phyloP scores from a whole-genome alignment of 2,888 invertebrate species.

The Glyphotaelius pellucidus region DNA sequence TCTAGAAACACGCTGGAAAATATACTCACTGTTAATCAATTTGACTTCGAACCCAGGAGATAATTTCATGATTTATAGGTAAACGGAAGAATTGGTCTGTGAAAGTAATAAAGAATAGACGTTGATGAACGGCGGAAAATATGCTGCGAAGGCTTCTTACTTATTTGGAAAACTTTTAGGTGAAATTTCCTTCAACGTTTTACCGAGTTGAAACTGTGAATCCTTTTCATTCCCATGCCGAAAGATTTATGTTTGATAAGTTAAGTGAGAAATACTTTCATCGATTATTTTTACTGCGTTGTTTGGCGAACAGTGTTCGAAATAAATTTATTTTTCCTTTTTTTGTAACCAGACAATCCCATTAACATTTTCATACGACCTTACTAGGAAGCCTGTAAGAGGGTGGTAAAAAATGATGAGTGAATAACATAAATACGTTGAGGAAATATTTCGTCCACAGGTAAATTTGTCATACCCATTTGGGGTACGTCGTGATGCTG shows the following conservation, averaged over 20 bases:
- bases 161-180: neutral
- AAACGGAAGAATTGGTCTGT: conserved; percentile 55
- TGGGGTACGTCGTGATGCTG: too few relatives aligned
- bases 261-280: neutral
- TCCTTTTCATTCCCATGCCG: neutral
- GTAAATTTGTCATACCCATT: too few relatives aligned
- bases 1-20: conserved; percentile 62
- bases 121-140: conserved; percentile 42
- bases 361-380: neutral
- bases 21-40: conserved; percentile 65
- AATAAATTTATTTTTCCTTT: neutral
- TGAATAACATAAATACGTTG: neutral
- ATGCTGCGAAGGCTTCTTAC: conserved; percentile 23
- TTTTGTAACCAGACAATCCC: neutral
- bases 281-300: too few relatives aligned
- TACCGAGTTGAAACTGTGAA: neutral
- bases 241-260: neutral
- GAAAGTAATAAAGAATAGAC: conserved; percentile 38
- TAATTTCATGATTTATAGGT: conserved; percentile 63
- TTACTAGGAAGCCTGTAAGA: neutral
- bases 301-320: neutral
- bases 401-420: too few relatives aligned
- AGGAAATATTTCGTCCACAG: neutral
- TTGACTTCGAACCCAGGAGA: conserved; percentile 56
- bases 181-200: neutral